Percentiles rank a stretch among this genome's conserved stretches.
Conservation (phyloP, 2,888 invertebrate genomes). For the Cotesia congregata region DNA sequence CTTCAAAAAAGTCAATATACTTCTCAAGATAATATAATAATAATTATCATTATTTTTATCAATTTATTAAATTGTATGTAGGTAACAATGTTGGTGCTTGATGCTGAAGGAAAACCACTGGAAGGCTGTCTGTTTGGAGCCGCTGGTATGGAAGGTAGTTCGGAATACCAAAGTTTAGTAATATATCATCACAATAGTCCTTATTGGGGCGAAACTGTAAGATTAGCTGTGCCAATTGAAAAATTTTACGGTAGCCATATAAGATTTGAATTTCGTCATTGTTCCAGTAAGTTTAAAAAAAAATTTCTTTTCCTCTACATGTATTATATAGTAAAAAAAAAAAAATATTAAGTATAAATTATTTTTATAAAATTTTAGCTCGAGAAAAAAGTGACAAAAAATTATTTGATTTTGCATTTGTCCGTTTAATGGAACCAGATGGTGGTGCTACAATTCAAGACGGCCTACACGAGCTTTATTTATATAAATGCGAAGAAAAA, state of each 20-base stretch:
- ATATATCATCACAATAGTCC: conserved; percentile 96
- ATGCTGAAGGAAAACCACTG: conserved; percentile 79
- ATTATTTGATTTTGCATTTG: conserved; percentile 91
- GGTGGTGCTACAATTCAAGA: conserved; percentile 92
- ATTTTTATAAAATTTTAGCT: conserved; percentile 73
- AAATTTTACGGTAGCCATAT: conserved; percentile 93
- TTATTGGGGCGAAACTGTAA: conserved; percentile 90
- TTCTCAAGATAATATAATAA: no score
- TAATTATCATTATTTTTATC: no score
- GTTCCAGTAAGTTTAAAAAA: conserved; percentile 81
- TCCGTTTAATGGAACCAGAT: conserved; percentile 86
- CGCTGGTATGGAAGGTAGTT: conserved; percentile 82
- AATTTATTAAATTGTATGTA: conserved; percentile 34
- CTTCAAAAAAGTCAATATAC: no score
- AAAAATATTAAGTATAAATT: conserved; percentile 5
- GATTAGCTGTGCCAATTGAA: conserved; percentile 91
- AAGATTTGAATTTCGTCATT: conserved; percentile 92
- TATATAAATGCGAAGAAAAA: conserved; percentile 93
- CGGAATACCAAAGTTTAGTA: conserved; percentile 88
- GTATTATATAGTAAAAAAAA: conserved; percentile 23
- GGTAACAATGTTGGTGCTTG: conserved; percentile 85
- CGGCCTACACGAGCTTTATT: conserved; percentile 89
- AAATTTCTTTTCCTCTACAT: background rate
- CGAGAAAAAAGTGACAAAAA: conserved; percentile 92
- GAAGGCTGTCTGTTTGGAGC: conserved; percentile 88